Evolutionary conservation across 2,113 vertebrate species (phyloP).

Genomic region (Typhlomys cinereus): DNA sequence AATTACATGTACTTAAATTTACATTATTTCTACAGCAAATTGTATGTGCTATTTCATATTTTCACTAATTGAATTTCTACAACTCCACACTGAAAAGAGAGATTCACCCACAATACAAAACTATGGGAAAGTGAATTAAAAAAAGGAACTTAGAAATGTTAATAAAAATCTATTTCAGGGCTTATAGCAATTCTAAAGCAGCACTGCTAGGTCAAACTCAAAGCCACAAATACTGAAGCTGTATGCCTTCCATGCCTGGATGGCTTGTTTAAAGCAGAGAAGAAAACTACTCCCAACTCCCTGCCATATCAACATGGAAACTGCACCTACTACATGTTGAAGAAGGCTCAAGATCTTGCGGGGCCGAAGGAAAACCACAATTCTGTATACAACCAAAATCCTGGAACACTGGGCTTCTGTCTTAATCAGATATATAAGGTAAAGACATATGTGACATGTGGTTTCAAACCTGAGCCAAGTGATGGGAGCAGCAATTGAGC

Average conservation of each 20-base stretch:
- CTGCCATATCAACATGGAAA: not conserved
- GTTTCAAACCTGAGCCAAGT: not conserved
- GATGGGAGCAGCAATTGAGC: not conserved
- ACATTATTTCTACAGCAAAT: slow-evolving; percentile 42
- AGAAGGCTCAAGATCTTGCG: not conserved
- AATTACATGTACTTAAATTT: slow-evolving; percentile 23
- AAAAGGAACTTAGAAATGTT: not conserved
- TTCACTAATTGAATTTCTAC: slow-evolving; percentile 22
- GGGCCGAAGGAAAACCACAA: not conserved
- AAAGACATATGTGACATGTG: not conserved
- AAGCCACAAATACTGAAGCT: not conserved
- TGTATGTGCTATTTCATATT: slow-evolving; percentile 44
- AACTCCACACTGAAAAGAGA: not conserved
- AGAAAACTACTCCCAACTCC: not conserved
- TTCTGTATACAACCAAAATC: not conserved
- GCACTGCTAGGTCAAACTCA: not conserved
- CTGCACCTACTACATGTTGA: not conserved
- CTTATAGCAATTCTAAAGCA: not conserved
- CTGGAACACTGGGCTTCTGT: not conserved
- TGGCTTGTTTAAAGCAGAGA: not conserved
- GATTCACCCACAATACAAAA: slow-evolving; percentile 27
- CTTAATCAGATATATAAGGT: not conserved
- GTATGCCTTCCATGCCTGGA: not conserved
- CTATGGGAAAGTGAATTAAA: not conserved
- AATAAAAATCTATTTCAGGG: slow-evolving; percentile 7